Percentiles rank a stretch among this genome's conserved stretches.
phyloP scores from a whole-genome alignment of 2,113 vertebrate species.

The Dromas ardeola region DNA sequence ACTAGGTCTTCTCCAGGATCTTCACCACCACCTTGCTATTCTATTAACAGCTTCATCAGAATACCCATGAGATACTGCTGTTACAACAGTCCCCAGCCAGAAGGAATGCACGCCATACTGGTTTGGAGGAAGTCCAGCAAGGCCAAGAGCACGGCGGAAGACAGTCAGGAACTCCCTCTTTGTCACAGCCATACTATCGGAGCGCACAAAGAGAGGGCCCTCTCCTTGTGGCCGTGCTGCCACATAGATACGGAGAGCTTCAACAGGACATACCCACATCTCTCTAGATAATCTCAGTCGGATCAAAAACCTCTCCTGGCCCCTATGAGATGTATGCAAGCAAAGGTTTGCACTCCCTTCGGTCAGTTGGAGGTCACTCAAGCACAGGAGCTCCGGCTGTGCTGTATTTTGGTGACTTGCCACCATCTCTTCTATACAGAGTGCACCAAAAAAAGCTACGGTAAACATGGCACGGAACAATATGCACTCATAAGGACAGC shows the following conservation, averaged over 20 bases:
- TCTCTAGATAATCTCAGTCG: not conserved
- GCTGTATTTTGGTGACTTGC: not conserved
- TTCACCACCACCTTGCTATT: not conserved
- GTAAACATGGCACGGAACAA: conserved; percentile 39
- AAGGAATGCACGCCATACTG: conserved; percentile 3
- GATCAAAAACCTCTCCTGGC: not conserved
- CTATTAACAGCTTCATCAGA: not conserved
- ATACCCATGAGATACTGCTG: not conserved
- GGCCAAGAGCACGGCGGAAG: not conserved
- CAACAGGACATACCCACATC: not conserved
- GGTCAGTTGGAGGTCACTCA: conserved; percentile 3
- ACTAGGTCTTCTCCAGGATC: not conserved
- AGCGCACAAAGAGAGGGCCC: conserved; percentile 36
- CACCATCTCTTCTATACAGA: conserved; percentile 12
- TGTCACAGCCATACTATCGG: not conserved
- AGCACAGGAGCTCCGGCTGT: not conserved
- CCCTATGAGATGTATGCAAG: not conserved
- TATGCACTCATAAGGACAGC: not conserved
- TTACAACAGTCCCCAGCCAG: not conserved
- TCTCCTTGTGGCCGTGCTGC: not conserved
- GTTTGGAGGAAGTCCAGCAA: not conserved
- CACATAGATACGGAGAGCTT: not conserved
- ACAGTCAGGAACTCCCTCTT: not conserved
- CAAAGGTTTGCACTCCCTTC: not conserved
- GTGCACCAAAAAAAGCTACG: not conserved